phyloP scores from a whole-genome alignment of 2,113 vertebrate species.

The Rallus limicola region DNA sequence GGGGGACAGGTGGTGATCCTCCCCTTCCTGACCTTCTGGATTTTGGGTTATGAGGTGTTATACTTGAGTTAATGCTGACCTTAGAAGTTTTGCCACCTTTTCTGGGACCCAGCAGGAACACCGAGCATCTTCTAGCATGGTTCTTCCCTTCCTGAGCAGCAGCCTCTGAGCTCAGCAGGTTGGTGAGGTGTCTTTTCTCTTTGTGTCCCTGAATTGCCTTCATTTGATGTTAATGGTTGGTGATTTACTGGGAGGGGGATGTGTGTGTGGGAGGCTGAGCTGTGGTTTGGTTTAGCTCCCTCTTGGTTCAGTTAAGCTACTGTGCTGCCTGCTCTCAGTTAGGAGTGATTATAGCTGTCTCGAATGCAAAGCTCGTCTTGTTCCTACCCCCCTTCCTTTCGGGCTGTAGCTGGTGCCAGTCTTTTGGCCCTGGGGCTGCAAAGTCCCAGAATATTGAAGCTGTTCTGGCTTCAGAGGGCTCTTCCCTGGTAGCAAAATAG shows the following conservation, averaged over 20 bases:
- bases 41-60: not conserved
- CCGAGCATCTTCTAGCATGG: accelerated
- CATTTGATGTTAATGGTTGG: not conserved
- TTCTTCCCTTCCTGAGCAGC: not conserved
- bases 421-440: not conserved
- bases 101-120: not conserved
- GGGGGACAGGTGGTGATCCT: accelerated
- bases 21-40: accelerated
- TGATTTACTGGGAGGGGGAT: not conserved
- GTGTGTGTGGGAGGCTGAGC: not conserved
- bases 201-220: not conserved
- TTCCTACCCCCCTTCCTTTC: not conserved
- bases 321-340: not conserved
- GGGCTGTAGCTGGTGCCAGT: not conserved
- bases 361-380: not conserved
- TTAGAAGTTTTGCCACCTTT: not conserved
- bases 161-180: not conserved
- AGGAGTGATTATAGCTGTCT: not conserved
- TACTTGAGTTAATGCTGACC: not conserved
- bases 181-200: not conserved
- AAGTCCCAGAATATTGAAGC: not conserved
- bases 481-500: not conserved
- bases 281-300: not conserved
- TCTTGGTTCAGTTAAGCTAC: not conserved
- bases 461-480: not conserved